Evolutionary conservation across 2,113 vertebrate species (phyloP), one percentile per base, ranked within the genome.

Genomic region (Ictalurus furcatus): DNA sequence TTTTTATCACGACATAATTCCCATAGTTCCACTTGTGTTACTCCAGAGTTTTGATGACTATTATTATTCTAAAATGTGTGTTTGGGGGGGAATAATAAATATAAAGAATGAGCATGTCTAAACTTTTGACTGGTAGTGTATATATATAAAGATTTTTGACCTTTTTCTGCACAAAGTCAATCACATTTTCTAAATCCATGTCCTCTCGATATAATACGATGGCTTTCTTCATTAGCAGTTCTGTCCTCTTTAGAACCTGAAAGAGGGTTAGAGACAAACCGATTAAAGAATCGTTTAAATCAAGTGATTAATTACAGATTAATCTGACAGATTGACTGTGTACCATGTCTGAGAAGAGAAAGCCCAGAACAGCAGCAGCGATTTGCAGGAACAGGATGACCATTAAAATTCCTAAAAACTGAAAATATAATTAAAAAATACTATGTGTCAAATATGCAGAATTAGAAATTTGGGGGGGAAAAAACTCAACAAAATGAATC

Each of bases 101-200:
- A 40, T 40, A 40, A 40, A 40, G 40, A 40, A 40, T 40, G 40
- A 40, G 40, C 40, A 4, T 40, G 40, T 40, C 40, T 40, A 40
- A 40, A 40, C 37, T 40, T 40, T 40, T 40, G 37, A 40, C 37
- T 3, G 3, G 37, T 40, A 44, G 3, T 44, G 40, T 44, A 44
- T 44, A 44, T 44, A 44, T 44, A 44, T 6, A 44, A 8, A 48
- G 48, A 9, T 9, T 17, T n/a, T 65, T 84, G 52, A 97, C 97
- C 96, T 97, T 97, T 93, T 96, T 97, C 94, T 97, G 96, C 48
- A 97, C 88, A 86, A 96, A 97, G 92, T 97, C 95, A 19, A 97
- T 96, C 88, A 95, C 93, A 87, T 97, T 97, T 89, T 97, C 96
- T 92, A 97, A 92, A 90, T 97, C 96, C 34, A 88, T 90, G 90